Evolutionary conservation across 2,113 vertebrate species (phyloP).

Genomic region (Saccopteryx bilineata): DNA sequence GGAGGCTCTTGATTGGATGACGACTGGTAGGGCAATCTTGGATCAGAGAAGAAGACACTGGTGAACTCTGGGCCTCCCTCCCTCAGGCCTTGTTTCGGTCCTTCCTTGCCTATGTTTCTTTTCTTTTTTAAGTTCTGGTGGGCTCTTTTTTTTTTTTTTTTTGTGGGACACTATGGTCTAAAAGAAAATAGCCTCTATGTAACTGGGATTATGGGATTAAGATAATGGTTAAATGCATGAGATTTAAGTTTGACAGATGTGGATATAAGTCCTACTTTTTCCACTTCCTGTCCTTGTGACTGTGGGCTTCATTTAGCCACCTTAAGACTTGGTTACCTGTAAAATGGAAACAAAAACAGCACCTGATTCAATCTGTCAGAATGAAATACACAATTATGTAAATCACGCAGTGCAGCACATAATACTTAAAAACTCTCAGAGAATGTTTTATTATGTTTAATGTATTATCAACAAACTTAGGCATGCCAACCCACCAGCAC

Average conservation of each 20-base stretch:
- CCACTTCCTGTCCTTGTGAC: not conserved
- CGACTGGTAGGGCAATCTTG: not conserved
- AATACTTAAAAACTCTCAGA: not conserved
- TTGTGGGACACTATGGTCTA: not conserved
- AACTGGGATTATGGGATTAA: not conserved
- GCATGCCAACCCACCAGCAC: not conserved
- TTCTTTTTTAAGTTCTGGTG: not conserved
- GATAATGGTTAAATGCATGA: not conserved
- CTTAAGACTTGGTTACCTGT: not conserved
- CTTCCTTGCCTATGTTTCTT: not conserved
- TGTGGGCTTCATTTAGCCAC: not conserved
- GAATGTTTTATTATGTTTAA: not conserved
- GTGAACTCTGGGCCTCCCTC: not conserved
- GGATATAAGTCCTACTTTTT: not conserved
- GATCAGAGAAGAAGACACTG: not conserved
- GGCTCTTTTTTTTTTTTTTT: not conserved
- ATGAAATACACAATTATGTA: not conserved
- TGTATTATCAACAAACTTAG: not conserved
- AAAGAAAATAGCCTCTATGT: not conserved
- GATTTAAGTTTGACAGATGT: not conserved
- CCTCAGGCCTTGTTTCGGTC: not conserved
- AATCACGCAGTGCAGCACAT: not conserved
- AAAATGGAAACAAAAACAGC: not conserved
- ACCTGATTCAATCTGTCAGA: not conserved
- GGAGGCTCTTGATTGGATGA: not conserved